A percentile compares a stretch with the other conserved stretches of the same genome.
phyloP scores from a whole-genome alignment of 2,888 invertebrate species.

The Tanytarsus gracilentus region DNA sequence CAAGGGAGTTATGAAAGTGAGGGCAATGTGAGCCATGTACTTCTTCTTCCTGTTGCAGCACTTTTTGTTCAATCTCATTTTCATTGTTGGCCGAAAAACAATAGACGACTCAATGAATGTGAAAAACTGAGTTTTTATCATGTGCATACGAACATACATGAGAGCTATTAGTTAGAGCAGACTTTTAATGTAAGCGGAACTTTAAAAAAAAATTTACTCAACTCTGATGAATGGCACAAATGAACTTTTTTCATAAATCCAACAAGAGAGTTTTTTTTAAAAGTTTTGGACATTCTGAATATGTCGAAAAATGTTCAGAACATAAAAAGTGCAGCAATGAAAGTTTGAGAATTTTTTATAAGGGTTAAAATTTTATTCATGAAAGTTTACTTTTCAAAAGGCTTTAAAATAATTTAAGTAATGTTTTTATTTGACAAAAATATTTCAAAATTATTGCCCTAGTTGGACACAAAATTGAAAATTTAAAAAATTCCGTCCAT shows the following conservation, averaged over 20 bases:
- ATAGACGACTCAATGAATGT: background rate
- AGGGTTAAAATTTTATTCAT: no score
- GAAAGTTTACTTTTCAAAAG: no score
- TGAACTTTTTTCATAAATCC: background rate
- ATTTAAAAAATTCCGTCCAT: no score
- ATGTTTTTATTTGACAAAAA: no score
- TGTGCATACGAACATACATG: background rate
- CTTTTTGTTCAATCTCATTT: background rate
- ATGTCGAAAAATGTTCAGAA: no score
- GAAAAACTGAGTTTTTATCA: background rate
- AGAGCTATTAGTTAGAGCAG: background rate
- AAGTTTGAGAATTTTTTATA: no score
- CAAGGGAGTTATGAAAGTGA: background rate
- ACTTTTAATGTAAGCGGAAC: background rate
- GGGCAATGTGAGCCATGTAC: background rate
- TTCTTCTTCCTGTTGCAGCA: background rate
- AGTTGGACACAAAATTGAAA: no score
- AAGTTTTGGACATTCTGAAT: no score
- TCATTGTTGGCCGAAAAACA: conserved; percentile 3
- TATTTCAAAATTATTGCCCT: no score
- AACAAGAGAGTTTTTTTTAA: background rate
- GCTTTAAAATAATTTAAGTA: no score
- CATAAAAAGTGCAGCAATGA: no score
- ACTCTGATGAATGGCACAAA: conserved; percentile 8
- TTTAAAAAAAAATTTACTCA: background rate